phyloP scores from a whole-genome alignment of 2,888 invertebrate species.

The Drosophila yooni region DNA sequence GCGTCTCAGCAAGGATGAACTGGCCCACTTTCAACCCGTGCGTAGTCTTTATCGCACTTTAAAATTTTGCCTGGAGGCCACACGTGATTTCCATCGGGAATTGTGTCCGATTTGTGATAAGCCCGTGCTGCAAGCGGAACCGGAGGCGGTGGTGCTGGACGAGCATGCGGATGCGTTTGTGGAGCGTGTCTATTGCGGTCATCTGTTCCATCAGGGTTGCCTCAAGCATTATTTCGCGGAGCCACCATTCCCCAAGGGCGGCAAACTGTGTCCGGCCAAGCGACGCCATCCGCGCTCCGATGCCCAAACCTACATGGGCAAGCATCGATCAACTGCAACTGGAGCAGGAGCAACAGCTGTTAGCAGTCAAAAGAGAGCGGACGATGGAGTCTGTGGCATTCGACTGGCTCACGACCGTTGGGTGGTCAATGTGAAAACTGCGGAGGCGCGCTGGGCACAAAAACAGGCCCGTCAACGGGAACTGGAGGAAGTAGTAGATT shows the following conservation, averaged over 20 bases:
- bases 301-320: conserved; percentile 77
- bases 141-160: conserved; percentile 86
- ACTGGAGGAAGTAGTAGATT: conserved; percentile 91
- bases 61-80: conserved; percentile 87
- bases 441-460: conserved; percentile 91
- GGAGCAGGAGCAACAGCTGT: neutral
- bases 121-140: conserved; percentile 87
- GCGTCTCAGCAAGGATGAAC: conserved; percentile 85
- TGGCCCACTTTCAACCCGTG: conserved; percentile 87
- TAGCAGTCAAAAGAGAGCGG: conserved; percentile 8
- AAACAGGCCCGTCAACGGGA: conserved; percentile 91
- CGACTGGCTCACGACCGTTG: conserved; percentile 91
- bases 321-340: conserved; percentile 64
- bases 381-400: conserved; percentile 86
- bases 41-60: conserved; percentile 88
- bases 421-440: conserved; percentile 88
- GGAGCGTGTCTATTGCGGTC: conserved; percentile 90
- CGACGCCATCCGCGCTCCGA: conserved; percentile 84
- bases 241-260: conserved; percentile 90
- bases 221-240: conserved; percentile 89
- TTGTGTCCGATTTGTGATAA: conserved; percentile 88
- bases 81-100: conserved; percentile 88
- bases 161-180: conserved; percentile 87
- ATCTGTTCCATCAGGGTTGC: conserved; percentile 89
- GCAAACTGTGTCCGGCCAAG: conserved; percentile 88